Percentiles rank a stretch among this genome's conserved stretches.
These are phyloP conservation scores for Aphyosemion australe DNA, from an alignment of 2,113 vertebrate genomes.

Conservation along the genomic window DNA sequence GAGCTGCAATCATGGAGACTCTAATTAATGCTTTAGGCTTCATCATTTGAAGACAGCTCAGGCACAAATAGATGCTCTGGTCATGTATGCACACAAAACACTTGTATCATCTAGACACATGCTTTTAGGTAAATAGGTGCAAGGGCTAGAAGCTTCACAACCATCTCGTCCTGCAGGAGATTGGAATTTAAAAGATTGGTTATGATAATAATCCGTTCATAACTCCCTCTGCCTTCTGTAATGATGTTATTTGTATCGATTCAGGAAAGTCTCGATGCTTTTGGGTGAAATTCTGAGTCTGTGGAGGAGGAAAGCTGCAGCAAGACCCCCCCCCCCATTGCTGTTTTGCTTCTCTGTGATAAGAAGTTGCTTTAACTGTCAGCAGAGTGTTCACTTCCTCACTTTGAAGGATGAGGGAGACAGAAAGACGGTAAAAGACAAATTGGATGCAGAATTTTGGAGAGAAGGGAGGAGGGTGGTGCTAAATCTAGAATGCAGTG, in stretches of 20 bases:
- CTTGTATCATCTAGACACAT: neutral
- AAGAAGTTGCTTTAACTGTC: slow-evolving; percentile 8
- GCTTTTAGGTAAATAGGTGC: slow-evolving; percentile 6
- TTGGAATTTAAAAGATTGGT: slow-evolving; percentile 7
- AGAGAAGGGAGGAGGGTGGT: neutral
- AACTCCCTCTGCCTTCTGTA: slow-evolving; percentile 6
- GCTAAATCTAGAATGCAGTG: slow-evolving; percentile 31
- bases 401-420: slow-evolving; percentile 32
- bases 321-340: slow-evolving; percentile 4
- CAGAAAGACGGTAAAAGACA: slow-evolving; percentile 24
- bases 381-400: slow-evolving; percentile 18
- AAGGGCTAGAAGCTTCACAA: slow-evolving; percentile 5
- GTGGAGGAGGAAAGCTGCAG: neutral
- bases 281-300: slow-evolving; percentile 15
- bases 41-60: slow-evolving; percentile 32
- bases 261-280: slow-evolving; percentile 5
- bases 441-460: slow-evolving; percentile 34
- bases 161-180: neutral
- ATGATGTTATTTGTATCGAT: slow-evolving; percentile 27
- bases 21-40: slow-evolving; percentile 60
- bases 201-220: slow-evolving; percentile 23
- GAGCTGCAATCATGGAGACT: slow-evolving; percentile 42
- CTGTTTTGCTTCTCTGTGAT: neutral
- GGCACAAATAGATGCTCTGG: slow-evolving; percentile 23
- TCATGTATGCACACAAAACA: neutral